Base-by-base conservation (phyloP, 2,113 vertebrate genomes). In the Ailuropoda melanoleuca region DNA sequence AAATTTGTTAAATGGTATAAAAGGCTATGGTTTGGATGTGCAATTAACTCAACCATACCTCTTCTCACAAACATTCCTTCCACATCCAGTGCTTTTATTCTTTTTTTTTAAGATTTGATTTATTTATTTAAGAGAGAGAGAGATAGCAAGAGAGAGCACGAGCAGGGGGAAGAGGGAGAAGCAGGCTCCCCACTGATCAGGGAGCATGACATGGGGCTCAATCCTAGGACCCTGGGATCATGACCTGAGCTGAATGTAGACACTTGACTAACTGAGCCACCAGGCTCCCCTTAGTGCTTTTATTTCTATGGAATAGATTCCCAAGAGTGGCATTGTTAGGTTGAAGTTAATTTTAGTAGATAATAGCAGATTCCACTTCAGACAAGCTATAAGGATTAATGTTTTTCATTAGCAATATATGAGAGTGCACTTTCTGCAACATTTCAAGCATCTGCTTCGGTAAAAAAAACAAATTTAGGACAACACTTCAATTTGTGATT, bases 301-400 rank as follows among this genome's bases (percentile, higher is more conserved):
- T 80, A 90, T 58, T 96, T 72, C 74, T 88, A 18, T 83, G n/a
- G 43, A 89, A 17, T 74, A 87, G 21, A 92, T 93, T 95, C n/a
- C 43, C 29, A 39, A 70, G 48, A 90, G 37, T 90, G 74, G 37
- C 23, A 85, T 4, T 70, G n/a, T 39, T 70, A 24, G 1, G 29
- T 68, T 84, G 37, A 92, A 96, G 70, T 90, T 85, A 85, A 89
- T 72, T 87, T 96, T 89, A 95, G 50, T 74, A 85, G 46, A 77
- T 84, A 94, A 90, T 93, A 13, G 64, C 78, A 92, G 26, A 68
- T 97, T 84, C 87, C 18, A 68, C 62, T 96, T 34, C 10, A 81
- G 55, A 93, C 10, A 74, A 58, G 18, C 50, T 81, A 1, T 94
- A 93, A 86, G 15, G 53, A 80, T 96, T 97, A 53, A 60, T 70